Evolutionary conservation across 2,888 invertebrate species (phyloP).

Genomic region (Gandaritis pyraliata): DNA sequence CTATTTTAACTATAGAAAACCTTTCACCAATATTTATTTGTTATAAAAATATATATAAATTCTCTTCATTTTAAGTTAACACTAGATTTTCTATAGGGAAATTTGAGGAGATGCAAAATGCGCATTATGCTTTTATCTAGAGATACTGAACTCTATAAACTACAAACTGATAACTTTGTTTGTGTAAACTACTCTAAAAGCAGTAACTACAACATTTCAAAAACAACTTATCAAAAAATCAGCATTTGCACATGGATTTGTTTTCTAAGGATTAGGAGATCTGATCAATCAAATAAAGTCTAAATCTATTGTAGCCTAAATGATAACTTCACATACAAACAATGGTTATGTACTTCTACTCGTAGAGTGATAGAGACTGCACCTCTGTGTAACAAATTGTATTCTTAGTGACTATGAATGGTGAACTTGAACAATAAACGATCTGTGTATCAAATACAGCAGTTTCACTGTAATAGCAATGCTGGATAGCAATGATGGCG

Average conservation of each 20-base stretch:
- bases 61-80: slow-evolving; percentile 27
- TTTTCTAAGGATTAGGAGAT: slow-evolving; percentile 6
- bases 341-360: slow-evolving; percentile 7
- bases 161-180: slow-evolving; percentile 11
- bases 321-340: slow-evolving; percentile 2
- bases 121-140: slow-evolving; percentile 16
- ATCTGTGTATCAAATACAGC: slow-evolving; percentile 44
- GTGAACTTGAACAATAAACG: slow-evolving; percentile 39
- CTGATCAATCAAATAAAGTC: slow-evolving; percentile 11
- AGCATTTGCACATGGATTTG: slow-evolving; percentile 5
- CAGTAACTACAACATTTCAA: slow-evolving; percentile 7
- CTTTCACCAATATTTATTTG: slow-evolving; percentile 43
- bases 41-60: slow-evolving; percentile 42
- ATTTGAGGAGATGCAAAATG: slow-evolving; percentile 23
- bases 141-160: slow-evolving; percentile 12
- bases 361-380: slow-evolving; percentile 22
- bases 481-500: slow-evolving; percentile 42
- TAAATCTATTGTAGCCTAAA: slow-evolving; percentile 3
- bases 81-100: slow-evolving; percentile 25
- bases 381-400: slow-evolving; percentile 29
- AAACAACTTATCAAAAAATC: slow-evolving; percentile 10
- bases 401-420: slow-evolving; percentile 32
- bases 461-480: slow-evolving; percentile 52
- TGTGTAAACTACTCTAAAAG: slow-evolving; percentile 8
- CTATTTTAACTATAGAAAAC: slow-evolving; percentile 33